Conservation (phyloP, 2,888 invertebrate species). For the Cataglyphis albicans region DNA sequence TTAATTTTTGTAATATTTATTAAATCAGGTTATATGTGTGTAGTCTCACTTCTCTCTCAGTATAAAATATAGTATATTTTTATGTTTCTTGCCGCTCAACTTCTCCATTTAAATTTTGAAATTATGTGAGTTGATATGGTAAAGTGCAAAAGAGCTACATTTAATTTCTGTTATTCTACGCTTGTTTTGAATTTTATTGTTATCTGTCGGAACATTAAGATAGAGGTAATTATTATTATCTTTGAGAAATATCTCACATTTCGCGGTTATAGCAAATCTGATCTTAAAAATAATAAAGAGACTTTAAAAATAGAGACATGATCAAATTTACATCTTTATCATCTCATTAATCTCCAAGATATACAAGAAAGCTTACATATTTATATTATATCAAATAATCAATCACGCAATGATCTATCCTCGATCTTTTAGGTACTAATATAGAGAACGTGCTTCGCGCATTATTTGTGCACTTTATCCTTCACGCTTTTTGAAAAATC, state of each 20-base stretch:
- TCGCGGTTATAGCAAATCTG: neutral
- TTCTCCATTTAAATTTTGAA: neutral
- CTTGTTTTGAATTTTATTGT: neutral
- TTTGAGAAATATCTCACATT: neutral
- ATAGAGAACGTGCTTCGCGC: neutral
- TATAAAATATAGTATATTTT: neutral
- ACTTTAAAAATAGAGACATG: neutral
- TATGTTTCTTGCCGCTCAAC: neutral
- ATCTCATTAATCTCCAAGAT: neutral
- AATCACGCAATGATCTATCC: neutral
- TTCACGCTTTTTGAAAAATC: neutral
- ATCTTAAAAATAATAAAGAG: neutral
- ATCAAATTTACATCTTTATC: neutral
- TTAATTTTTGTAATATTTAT: neutral
- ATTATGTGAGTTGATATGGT: neutral
- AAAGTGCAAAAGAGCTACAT: neutral
- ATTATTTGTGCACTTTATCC: neutral
- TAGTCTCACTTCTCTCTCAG: neutral
- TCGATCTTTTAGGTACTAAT: neutral
- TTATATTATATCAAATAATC: neutral
- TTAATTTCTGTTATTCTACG: too few relatives aligned
- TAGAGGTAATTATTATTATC: slow-evolving; percentile 7
- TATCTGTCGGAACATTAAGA: neutral
- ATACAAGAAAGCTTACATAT: neutral
- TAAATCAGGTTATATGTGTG: neutral